Evolutionary conservation across 92 coral and sea anemone species (phyloP), one percentile per base, ranked within the genome.

Genomic region (Hydrozoanthus gracilis): DNA sequence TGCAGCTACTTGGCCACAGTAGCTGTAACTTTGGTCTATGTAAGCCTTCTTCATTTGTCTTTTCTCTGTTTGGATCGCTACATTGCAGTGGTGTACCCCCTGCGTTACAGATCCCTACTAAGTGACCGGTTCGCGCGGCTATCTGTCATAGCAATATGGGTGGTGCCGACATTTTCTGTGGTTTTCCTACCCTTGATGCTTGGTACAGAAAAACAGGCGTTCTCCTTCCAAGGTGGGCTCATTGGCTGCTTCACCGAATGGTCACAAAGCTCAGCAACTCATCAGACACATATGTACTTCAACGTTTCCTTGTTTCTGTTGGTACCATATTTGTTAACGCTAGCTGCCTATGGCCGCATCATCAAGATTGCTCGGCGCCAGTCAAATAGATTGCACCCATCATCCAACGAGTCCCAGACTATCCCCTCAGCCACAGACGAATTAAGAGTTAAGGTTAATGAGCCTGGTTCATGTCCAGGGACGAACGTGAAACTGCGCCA

Each of bases 41-140:
- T 69, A 4, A 76, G 52, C 51, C 68, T 91, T 8, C 73, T 85
- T 1, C 90, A 88, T 45, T 83, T 91, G 52, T 44, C 75, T 39
- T 54, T 68, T 8, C 65, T 91, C 79, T 77, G 87, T 20, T 49
- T 76, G 58, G 94, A 91, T 56, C 94, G 94, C 17, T 88, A 75
- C 27, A 75, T 91, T 9, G 86, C 83, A 0, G 80, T 91, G 8
- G 12, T 91, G 3, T 44, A 69, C 17, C 92, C 94, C 3, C 70
- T 91, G 45, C 91, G 87, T 20, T 75, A 80, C 54, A 50, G 45
- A 13, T 44, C 44, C 3, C 75, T 88, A 2, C 39, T 91, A 12
- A 56, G 79, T 3, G 70, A 73, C 0, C 61, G 75, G 16, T 70
- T 77, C 9, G 50, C 72, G 14, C 6, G 52, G 12, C 20, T 51